Conservation (phyloP, 53 echinoderm and acorn worm genomes). For the Patiria pectinifera region DNA sequence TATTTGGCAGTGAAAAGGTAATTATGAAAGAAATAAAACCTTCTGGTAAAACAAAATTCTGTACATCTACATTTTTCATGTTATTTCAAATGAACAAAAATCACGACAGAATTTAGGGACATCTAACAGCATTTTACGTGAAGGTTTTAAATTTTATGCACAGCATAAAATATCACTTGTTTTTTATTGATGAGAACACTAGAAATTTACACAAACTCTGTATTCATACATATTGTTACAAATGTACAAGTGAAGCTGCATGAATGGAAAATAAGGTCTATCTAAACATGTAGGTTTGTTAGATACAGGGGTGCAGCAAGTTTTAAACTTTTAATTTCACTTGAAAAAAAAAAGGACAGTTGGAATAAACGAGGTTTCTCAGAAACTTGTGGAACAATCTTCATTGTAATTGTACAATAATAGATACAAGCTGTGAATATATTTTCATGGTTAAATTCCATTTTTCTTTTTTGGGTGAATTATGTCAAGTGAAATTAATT, state of each 20-base stretch:
- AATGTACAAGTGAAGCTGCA: constrained; percentile 15
- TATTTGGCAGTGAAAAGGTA: constrained; percentile 54
- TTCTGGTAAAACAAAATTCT: constrained; percentile 10
- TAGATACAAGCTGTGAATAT: background rate
- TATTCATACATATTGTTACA: constrained; percentile 36
- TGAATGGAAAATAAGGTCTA: background rate
- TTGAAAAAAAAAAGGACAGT: background rate
- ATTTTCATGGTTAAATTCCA: background rate
- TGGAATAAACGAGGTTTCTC: background rate
- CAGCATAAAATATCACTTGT: background rate
- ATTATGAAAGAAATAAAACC: constrained; percentile 23
- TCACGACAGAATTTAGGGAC: background rate
- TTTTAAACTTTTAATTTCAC: background rate
- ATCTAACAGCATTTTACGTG: background rate
- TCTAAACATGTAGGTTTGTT: background rate
- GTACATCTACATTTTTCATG: constrained; percentile 10
- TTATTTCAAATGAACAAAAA: background rate
- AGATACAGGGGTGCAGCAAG: background rate
- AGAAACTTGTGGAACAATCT: background rate
- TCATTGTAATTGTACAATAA: background rate
- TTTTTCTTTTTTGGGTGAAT: too few relatives aligned
- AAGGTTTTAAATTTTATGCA: background rate
- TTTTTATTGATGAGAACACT: background rate
- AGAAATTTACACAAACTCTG: constrained; percentile 10
- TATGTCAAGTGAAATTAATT: too few relatives aligned